Base-by-base conservation (phyloP, 2,113 vertebrate genomes). In the Panthera uncia region DNA sequence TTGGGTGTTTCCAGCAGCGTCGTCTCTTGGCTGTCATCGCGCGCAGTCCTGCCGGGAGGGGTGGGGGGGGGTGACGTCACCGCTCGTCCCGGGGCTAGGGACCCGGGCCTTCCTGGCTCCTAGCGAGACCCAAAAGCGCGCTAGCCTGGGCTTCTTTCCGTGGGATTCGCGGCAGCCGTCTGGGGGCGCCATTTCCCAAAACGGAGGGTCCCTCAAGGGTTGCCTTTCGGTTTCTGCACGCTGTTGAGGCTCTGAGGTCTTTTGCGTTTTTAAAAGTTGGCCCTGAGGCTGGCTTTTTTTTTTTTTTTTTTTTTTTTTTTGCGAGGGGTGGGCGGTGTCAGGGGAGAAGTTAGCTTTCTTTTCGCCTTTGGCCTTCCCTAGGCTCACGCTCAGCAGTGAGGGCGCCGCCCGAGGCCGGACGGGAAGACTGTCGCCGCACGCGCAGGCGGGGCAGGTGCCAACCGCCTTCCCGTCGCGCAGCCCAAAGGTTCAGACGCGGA, bases 111-210 rank as follows among this genome's bases (percentile, higher is more conserved):
- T 87, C 29, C 10, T 10, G 2, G 61, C 33, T 16, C 5, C 31
- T 3, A 18, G 55, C 15, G 23, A 0, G 31, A 3, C 45, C 1
- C 9, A 7, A 5, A 29, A 2, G 73, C 36, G 11, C 2, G 16
- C 87, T 36, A 25, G 84, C 78, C 7, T 0, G 1, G 11, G 57
- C 38, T 13, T 38, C 80, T 48, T n/a, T 82, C 5, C 5, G 15
- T 4, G 55, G 65, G 50, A 38, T 15, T 80, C 68, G 13, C 23
- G 4, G 92, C 41, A 81, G 68, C 97, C 96, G 48, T 91, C 38
- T 68, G 96, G 73, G 96, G 95, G 91, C 94, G 93, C 94, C 94
- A 66, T 78, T 96, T 73, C 88, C 27, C 93, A 15, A 95, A 91
- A 65, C 27, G 63, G 80, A 68, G 10, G 5, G 33, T 69, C 84